Base-by-base conservation (phyloP, 2,113 vertebrate genomes). In the Loxodonta africana region DNA sequence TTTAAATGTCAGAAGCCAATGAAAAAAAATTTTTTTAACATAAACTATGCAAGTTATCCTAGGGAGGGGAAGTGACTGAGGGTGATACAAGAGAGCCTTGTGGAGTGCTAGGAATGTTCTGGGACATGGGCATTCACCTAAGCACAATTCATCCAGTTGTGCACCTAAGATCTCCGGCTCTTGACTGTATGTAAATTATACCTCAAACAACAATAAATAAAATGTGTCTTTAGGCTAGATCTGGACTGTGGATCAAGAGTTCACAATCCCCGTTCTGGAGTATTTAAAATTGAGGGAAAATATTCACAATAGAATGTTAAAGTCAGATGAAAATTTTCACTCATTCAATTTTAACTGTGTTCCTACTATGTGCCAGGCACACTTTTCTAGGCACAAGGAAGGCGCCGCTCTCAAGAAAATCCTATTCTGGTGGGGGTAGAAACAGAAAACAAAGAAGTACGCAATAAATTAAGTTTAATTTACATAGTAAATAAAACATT, bases 1-100 rank as follows among this genome's bases (percentile, higher is more conserved):
- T 84, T 65, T 85, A 86, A 95, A 89, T 41, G 57, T 67, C 62
- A 95, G 48, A 91, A 83, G n/a, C 23, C 53, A 97, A 93, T 8
- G 18, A n/a, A 65, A 76, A 53, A 73, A 7, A 80, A 77, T 18
- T 46, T 25, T 26, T 48, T 48, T 60, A 97, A 67, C 26, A 76
- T 73, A 37, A 73, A 8, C 30, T 67, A 78, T 30, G 14, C 26
- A 28, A 78, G 41, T 46, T 67, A 78, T 26, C 33, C 11, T 73
- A 48, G 60, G 90, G 88, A 94, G 46, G 8, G 23, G 6, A 1
- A 5, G 21, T 8, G 30, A 41, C 57, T 51, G 37, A 6, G 2
- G 21, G 33, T 25, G 9, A 53, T 41, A 41, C n/a, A 4, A 78
- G 33, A 78, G 25, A 11, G 20, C 10, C 78, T 73, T 46, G 6